A percentile compares a stretch with the other conserved stretches of the same genome.
These are phyloP conservation scores for Beris chalybata DNA, from an alignment of 2,888 invertebrate genomes.

Conservation along the genomic window DNA sequence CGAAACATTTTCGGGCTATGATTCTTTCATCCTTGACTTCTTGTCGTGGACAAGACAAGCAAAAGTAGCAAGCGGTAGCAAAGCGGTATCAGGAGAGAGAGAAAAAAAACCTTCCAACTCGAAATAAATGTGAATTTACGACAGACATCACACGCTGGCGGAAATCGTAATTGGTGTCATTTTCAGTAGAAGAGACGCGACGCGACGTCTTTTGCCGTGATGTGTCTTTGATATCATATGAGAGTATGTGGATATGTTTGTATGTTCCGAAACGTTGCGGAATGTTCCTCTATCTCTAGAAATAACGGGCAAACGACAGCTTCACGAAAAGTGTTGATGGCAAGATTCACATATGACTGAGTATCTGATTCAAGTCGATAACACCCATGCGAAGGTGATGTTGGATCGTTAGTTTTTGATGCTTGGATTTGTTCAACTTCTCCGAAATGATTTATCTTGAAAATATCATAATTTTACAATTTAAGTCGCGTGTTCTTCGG, in stretches of 20 bases:
- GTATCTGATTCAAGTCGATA: conserved; percentile 20
- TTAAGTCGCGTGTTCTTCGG: conserved; percentile 11
- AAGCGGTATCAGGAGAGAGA: neutral
- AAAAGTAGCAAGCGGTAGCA: neutral
- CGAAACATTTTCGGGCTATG: conserved; percentile 30
- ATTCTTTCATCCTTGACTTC: conserved; percentile 32
- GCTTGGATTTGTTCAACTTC: neutral
- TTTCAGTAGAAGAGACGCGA: conserved; percentile 31
- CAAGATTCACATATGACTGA: conserved; percentile 28
- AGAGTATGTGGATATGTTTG: conserved; percentile 3
- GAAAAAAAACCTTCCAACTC: neutral
- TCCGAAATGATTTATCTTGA: conserved; percentile 16
- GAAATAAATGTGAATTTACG: conserved; percentile 19
- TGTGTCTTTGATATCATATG: conserved; percentile 8
- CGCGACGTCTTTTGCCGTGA: conserved; percentile 18
- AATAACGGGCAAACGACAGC: conserved; percentile 21
- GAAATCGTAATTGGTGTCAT: conserved; percentile 38
- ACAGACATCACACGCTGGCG: conserved; percentile 32
- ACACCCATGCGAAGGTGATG: conserved; percentile 21
- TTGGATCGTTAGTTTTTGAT: conserved; percentile 21
- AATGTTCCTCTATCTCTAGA: neutral
- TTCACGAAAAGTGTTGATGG: conserved; percentile 15
- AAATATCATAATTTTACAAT: conserved; percentile 11
- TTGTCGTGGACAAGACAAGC: neutral
- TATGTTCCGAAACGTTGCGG: neutral